Evolutionary conservation across 2,888 invertebrate genomes (phyloP), one percentile per base, ranked within the genome.

Genomic region (Drosophila koepferae): DNA sequence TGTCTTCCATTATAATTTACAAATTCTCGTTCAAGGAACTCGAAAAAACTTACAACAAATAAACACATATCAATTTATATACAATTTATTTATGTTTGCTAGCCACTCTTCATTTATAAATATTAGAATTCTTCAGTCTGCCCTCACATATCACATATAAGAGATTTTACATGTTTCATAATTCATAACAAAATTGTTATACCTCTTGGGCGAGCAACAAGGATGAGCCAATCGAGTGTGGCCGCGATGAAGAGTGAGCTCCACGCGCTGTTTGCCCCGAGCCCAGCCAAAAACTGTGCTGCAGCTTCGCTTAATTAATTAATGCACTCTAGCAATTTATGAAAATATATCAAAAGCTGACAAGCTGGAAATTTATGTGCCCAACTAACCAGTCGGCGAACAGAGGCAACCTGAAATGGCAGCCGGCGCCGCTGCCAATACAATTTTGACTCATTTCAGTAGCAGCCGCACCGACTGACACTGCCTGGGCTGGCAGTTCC

Each of bases 281-380:
- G 56, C n/a, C 54, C 49, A 51, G 63, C 65, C 82, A 48, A 82
- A 89, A 88, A 67, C 72, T 54, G 65, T 51, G 63, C 56, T 63
- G 65, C 64, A 62, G 72, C 69, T 55, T 55, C 64, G 81, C 85
- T 91, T 93, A 92, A 92, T 92, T 92, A 92, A 92, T 92, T 93
- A 86, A 92, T 92, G 92, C 92, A 92, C 91, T 92, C 91, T 91
- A 88, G 92, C 92, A 92, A 92, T 92, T 92, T 92, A 92, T 92
- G 92, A 92, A 92, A 89, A 90, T 86, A 86, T 92, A 92, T 92
- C 92, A 93, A 92, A 91, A 92, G 92, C 93, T 91, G 92, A 92
- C 92, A 92, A 91, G 92, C 92, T 93, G 92, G 91, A 92, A 92
- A 93, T 92, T 92, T 92, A 92, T 92, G 92, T 85, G 91, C 54